Evolutionary conservation across 2,797 vertebrate species (phyloP), one percentile per base, ranked within the genome.

Genomic region (Sphaeramia orbicularis): DNA sequence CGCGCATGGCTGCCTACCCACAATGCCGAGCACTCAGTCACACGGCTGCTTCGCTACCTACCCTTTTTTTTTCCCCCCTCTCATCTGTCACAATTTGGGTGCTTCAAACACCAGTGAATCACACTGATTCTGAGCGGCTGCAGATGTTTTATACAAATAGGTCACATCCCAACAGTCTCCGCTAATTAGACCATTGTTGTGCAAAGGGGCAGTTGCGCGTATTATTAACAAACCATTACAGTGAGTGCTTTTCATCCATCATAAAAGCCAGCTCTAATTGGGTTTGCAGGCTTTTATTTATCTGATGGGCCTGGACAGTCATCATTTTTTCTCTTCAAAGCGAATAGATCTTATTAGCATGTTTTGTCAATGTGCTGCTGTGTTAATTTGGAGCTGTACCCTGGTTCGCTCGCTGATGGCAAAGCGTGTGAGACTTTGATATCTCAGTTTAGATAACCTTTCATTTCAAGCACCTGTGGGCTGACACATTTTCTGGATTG

Each of bases 191-290:
- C 61, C 47, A 85, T 89, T 88, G 86, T 84, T 83, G 76, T 81
- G 62, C 75, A 71, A 77, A 79, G 51, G 60, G 78, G 50, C 58
- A 78, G 80, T 86, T 82, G 55, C 42, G 7, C 35, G 4, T 71
- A 66, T 87, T 88, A 91, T 91, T 88, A 89, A 77, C 85, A 83
- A 88, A 85, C 78, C 83, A 85, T 92, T 88, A 86, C 81, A 80
- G 80, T 40, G 68, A 80, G 63, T 66, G 76, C 74, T 77, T 90
- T 86, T 90, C 83, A 89, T 90, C 81, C 70, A 69, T 83, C 76
- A 85, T 80, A 78, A 85, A 80, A 83, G 72, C 73, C 61, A 7
- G 68, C 58, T 74, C 71, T 90, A 89, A 91, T 87, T 86, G 78
- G 82, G 74, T 81, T 80, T 86, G 70, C 62, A 37, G 65, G 64